Evolutionary conservation across 2,888 invertebrate genomes (phyloP).

Genomic region (Thumatha senex): DNA sequence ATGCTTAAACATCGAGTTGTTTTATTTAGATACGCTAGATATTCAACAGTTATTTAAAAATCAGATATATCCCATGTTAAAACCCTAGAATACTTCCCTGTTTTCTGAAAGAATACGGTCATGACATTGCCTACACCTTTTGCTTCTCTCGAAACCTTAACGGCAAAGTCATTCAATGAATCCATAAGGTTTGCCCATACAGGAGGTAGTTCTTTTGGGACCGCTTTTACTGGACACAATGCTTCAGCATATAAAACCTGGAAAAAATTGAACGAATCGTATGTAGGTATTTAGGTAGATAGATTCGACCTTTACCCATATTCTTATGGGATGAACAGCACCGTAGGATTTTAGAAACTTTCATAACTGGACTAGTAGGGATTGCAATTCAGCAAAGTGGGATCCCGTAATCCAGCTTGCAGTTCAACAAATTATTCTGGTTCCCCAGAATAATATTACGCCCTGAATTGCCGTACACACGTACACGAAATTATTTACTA

Average conservation of each 20-base stretch:
- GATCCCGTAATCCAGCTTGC: too few relatives aligned
- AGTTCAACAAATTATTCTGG: too few relatives aligned
- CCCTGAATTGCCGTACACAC: not conserved
- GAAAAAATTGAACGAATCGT: not conserved
- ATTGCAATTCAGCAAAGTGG: too few relatives aligned
- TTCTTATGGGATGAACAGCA: too few relatives aligned
- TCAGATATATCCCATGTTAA: conserved; percentile 1
- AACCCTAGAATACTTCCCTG: not conserved
- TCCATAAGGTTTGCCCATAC: not conserved
- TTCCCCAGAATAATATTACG: too few relatives aligned
- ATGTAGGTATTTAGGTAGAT: too few relatives aligned
- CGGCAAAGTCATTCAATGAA: not conserved
- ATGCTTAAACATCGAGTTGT: too few relatives aligned
- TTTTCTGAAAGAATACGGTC: not conserved
- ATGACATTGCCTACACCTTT: not conserved
- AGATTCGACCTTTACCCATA: too few relatives aligned
- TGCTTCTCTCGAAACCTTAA: not conserved
- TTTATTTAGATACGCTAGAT: too few relatives aligned
- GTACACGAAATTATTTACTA: too few relatives aligned
- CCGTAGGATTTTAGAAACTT: too few relatives aligned
- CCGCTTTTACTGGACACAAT: not conserved
- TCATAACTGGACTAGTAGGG: too few relatives aligned
- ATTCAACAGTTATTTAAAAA: not conserved
- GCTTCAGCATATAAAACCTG: not conserved
- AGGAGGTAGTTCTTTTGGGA: not conserved